Evolutionary conservation across 2,888 invertebrate species (phyloP).

Genomic region (Drosophila emarginata): DNA sequence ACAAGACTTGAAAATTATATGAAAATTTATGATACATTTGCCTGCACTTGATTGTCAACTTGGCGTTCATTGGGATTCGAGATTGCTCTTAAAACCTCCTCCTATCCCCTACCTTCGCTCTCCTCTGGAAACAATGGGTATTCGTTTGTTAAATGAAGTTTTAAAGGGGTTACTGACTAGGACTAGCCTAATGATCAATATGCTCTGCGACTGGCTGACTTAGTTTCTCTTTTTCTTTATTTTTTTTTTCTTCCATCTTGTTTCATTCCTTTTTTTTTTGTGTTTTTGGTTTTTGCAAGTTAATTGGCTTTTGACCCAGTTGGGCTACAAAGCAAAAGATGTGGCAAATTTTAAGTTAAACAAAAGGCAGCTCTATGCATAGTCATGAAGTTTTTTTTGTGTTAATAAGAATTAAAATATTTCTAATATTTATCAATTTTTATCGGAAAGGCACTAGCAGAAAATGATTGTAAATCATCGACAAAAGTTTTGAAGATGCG

Average conservation of each 20-base stretch:
- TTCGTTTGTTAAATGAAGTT: not conserved
- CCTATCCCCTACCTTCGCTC: conserved; percentile 5
- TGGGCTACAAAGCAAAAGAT: conserved; percentile 10
- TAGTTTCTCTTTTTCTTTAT: not conserved
- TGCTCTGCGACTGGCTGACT: not conserved
- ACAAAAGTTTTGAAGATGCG: no score
- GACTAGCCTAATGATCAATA: conserved; percentile 8
- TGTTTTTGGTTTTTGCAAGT: not conserved
- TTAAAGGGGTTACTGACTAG: conserved; percentile 1
- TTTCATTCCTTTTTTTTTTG: not conserved
- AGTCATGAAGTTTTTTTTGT: no score
- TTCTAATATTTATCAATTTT: no score
- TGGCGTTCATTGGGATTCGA: conserved; percentile 3
- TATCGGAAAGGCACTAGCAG: no score
- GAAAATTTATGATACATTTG: conserved; percentile 77
- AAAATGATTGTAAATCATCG: no score
- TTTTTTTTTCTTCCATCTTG: not conserved
- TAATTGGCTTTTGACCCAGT: conserved; percentile 39
- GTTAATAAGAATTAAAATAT: no score
- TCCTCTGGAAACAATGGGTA: no score
- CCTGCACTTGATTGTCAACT: conserved; percentile 73
- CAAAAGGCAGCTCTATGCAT: not conserved
- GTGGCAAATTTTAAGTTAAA: not conserved
- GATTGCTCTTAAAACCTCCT: conserved; percentile 12
- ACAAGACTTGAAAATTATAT: conserved; percentile 73